Base-by-base conservation (phyloP, 1,140 invertebrate species). In the Lutraria rhynchaena region DNA sequence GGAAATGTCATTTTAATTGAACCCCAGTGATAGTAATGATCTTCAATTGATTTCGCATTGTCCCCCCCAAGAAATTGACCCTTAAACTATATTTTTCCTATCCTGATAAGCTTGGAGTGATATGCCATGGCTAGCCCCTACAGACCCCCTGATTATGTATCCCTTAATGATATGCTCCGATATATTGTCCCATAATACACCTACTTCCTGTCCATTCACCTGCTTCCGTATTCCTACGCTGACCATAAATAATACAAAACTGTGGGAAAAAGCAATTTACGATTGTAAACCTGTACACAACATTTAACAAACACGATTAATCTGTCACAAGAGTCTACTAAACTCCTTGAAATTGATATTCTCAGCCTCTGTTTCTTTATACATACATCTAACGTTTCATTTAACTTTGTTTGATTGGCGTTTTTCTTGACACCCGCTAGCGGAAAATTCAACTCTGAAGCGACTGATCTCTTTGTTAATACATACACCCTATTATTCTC, bases 221-320 rank as follows among this genome's bases (percentile, higher is more conserved):
- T 55, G 75, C 49, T 31, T 33, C 33, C 44, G 22, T 33, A 35
- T 65, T 46, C 46, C 44, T 15, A 67, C 33, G 57, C 27, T 71
- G 60, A 77, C 60, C 46, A 77, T 77, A 77, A 77, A 77, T 77
- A 67, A 77, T 77, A 67, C 51, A 15, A 67, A 77, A 77, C 75
- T 51, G 75, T 77, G 75, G 75, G 75, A 77, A 77, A 77, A 77
- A 55, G 60, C 49, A 67, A 77, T 77, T 77, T 77, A 77, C 41
- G 33, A 57, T 55, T 77, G 75, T 77, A 46, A 77, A 77, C 33
- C 33, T 65, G 61, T 63, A 67, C 61, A 77, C 75, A 77, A 77
- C 75, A 65, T 77, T 77, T 77, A 65, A 77, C 60, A 67, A 77
- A 61, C 49, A 63, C 49, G 61, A 77, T 77, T 51, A 77, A 55